Base-by-base conservation (phyloP, 2,797 vertebrate species). In the Acipenser oxyrinchus region DNA sequence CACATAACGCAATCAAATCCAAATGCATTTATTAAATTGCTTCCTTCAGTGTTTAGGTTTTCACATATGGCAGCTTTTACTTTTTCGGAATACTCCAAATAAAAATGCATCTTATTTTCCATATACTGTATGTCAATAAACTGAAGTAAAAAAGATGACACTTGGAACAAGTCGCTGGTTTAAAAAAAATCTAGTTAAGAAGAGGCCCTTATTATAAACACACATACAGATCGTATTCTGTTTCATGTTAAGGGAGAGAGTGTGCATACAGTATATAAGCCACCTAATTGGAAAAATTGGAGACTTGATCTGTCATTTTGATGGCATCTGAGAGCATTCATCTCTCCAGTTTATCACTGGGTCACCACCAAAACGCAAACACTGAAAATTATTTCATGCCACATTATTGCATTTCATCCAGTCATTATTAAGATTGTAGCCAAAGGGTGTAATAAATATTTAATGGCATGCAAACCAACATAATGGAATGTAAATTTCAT, bases 391-490 rank as follows among this genome's bases (percentile, higher is more conserved):
- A 67, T 15, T 59, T 57, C 52, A 83, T 77, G 72, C 78, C 82
- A 83, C 82, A 83, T 92, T 86, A 91, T 87, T 87, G 83, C 83
- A 84, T 87, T 79, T 88, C 83, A 89, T 86, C 87, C 87, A 87
- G 87, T 88, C 84, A 89, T 90, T 85, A 91, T 84, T 84, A 86
- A 86, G 77, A 79, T 76, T 88, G 75, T 87, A 87, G 86, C 86
- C 87, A 85, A 88, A 87, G 89, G 89, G 87, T 86, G 76, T 87
- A 88, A 88, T 93, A 88, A 85, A 89, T 89, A 86, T 92, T 93
- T 93, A 90, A 90, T 88, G 82, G 88, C 86, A 92, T 91, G 88
- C 89, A 92, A 92, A 91, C 87, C 87, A 84, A 88, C 84, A 84
- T 87, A 91, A 90, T 90, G 87, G 89, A 89, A 90, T 90, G 89